Base-by-base conservation (phyloP, 2,888 invertebrate genomes). In the Ecdyonurus torrentis region DNA sequence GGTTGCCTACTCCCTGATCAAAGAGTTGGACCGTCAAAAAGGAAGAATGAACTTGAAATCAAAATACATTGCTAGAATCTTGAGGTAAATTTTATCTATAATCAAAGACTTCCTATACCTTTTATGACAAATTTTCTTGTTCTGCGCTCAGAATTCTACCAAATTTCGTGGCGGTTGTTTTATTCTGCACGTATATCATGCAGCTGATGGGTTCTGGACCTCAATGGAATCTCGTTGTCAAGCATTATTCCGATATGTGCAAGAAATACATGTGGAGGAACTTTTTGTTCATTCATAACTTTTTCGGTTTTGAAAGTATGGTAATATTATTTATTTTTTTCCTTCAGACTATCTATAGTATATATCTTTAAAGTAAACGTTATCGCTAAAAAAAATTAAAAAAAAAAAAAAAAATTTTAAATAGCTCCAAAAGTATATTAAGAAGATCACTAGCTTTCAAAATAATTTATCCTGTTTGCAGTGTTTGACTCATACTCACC, bases 401-500 rank as follows among this genome's bases (percentile, higher is more conserved):
- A 59, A 22, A 59, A 10, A 22, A 10, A 20, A 1, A 2, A 23
- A 23, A 2, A 2, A 10, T 23, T 2, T 23, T 59, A 23, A n/a
- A n/a, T n/a, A 7, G 22, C 1, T 2, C 5, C 24, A 23, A 22
- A 7, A 58, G n/a, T 23, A 25, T 59, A 55, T 53, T n/a, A n/a
- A n/a, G n/a, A n/a, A n/a, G n/a, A 24, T 52, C 10, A 7, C 15
- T 53, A 22, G n/a, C 10, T 24, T 61, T 63, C 67, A 60, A 63
- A 23, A 64, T 19, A 24, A 59, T 61, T 52, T 22, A 20, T 64
- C 2, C n/a, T n/a, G n/a, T n/a, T 74, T 74, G 25, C 73, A 84
- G 83, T 86, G 85, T 69, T 73, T 86, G 23, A 85, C 85, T 0
- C 85, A 86, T 67, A 86, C 86, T 0, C 86, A 86, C 72, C 86